Evolutionary conservation across 2,888 invertebrate species (phyloP), one percentile per base, ranked within the genome.

Genomic region (Drosophila cognata): DNA sequence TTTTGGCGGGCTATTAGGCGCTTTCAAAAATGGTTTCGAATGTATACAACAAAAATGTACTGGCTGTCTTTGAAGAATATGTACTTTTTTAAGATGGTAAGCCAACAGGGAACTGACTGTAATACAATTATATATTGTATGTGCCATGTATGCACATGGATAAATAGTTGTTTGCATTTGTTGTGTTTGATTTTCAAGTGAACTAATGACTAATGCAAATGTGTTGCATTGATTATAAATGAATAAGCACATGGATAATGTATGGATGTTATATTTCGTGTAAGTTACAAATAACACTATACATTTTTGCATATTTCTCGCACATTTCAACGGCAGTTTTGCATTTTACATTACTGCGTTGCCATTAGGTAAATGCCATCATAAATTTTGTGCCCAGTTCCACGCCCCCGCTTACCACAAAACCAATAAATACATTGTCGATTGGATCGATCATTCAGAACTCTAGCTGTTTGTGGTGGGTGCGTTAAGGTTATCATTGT

Each of bases 281-380:
- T 85, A 71, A 85, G 73, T 79, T 83, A 82, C 88, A 71, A 85
- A 74, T 81, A 87, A 84, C 84, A 88, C 88, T 81, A 81, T 79
- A 77, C 36, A 84, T 84, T 82, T 84, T 74, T 75, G 65, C 78
- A 80, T 78, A 71, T 65, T 61, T 57, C 56, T 66, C 36, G 38
- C 35, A 51, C 64, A 55, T 59, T 55, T 60, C 29, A 43, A 43
- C 56, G 69, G 28, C 55, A n/a, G 38, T 62, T 78, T 77, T 36
- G 74, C 73, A 72, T 81, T 64, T 77, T 63, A 71, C 72, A 72
- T 66, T 74, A 50, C 59, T 29, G 51, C 70, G 48, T 60, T 82
- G 85, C 81, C 84, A 84, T 84, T 85, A 75, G 83, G 71, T 72
- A 85, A 85, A 85, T 88, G 84, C 86, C 83, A 79, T 81, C 88